Evolutionary conservation across 2,797 vertebrate species (phyloP).

Genomic region (Sebastes itinus): DNA sequence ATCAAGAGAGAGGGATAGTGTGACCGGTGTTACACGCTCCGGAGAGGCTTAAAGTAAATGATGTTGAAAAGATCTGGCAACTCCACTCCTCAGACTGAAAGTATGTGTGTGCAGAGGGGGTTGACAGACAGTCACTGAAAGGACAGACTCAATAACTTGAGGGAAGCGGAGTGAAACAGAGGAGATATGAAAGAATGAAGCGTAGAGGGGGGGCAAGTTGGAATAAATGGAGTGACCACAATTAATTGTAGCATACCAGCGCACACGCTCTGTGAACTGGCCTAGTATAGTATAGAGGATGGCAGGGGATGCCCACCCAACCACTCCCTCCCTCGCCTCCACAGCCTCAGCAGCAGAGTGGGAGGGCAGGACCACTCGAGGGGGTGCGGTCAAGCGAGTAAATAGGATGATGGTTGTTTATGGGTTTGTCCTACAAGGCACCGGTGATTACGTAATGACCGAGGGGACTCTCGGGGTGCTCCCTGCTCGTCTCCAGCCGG

Average conservation of each 20-base stretch:
- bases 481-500: conserved; percentile 18
- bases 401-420: conserved; percentile 59
- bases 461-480: conserved; percentile 30
- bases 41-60: conserved; percentile 35
- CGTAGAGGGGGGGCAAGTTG: background rate
- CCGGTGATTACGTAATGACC: conserved; percentile 61
- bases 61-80: conserved; percentile 56
- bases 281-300: conserved; percentile 43
- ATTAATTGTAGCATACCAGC: conserved; percentile 40
- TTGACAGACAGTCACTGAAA: conserved; percentile 13
- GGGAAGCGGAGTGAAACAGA: conserved; percentile 55
- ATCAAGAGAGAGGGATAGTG: conserved; percentile 25
- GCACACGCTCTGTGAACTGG: conserved; percentile 45
- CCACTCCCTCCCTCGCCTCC: background rate
- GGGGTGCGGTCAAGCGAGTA: conserved; percentile 28
- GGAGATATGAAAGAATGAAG: conserved; percentile 51
- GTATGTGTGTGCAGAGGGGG: conserved; percentile 12
- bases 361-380: background rate
- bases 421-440: conserved; percentile 38
- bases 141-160: conserved; percentile 31
- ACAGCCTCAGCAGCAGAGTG: background rate
- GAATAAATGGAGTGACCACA: conserved; percentile 49
- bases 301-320: conserved; percentile 10
- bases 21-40: conserved; percentile 21
- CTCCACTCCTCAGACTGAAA: conserved; percentile 11